These are phyloP conservation scores for Danio choprae DNA, from an alignment of 2,797 vertebrate species.

Conservation along the genomic window DNA sequence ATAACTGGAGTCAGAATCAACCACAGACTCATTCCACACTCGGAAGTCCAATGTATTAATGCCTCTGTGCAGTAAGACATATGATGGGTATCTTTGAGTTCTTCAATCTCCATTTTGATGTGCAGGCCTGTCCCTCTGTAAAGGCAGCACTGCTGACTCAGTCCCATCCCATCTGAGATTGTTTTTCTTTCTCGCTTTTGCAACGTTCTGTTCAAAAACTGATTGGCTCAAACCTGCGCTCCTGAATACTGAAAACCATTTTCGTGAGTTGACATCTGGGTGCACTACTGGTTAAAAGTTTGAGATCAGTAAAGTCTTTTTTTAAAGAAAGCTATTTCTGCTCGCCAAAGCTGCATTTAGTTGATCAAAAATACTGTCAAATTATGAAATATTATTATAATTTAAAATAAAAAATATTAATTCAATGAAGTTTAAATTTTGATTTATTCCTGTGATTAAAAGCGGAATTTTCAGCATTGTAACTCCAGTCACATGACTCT, in stretches of 20 bases:
- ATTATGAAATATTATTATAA: too few species aligned
- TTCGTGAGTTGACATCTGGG: conserved; percentile 29
- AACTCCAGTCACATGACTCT: too few species aligned
- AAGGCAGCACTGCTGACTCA: conserved; percentile 63
- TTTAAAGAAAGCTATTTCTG: too few species aligned
- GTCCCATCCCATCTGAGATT: conserved; percentile 45
- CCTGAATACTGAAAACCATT: conserved; percentile 51
- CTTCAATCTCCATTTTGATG: conserved; percentile 66
- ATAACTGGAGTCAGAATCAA: conserved; percentile 47
- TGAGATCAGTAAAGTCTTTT: too few species aligned
- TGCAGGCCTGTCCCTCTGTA: conserved; percentile 48
- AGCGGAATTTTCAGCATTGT: too few species aligned
- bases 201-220: conserved; percentile 42
- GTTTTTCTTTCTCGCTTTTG: conserved; percentile 54
- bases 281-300: neutral
- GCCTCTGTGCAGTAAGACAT: conserved; percentile 53
- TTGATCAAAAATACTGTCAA: too few species aligned
- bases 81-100: conserved; percentile 57
- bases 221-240: conserved; percentile 57
- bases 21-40: conserved; percentile 59
- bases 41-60: conserved; percentile 61
- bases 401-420: too few species aligned
- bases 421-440: too few species aligned
- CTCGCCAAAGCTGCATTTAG: too few species aligned
- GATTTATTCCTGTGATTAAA: too few species aligned